Evolutionary conservation across 1,140 invertebrate genomes (phyloP).

Genomic region (Lucilia sericata): DNA sequence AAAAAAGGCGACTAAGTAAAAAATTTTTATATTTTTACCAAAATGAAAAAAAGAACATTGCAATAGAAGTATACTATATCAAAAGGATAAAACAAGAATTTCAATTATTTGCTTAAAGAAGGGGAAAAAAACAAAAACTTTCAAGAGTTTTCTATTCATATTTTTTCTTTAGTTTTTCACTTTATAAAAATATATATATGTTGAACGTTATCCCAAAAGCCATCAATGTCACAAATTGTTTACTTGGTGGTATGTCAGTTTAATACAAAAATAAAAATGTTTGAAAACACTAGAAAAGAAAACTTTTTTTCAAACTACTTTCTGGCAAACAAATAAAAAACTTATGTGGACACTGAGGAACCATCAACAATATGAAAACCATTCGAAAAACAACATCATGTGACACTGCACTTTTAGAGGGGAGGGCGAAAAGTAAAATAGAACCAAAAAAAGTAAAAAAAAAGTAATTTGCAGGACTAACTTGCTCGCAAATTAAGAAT

Average conservation of each 20-base stretch:
- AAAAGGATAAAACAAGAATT: not conserved
- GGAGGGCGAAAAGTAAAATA: too few species aligned
- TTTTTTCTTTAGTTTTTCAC: not conserved
- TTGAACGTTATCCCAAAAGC: slow-evolving; percentile 19
- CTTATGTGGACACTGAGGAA: slow-evolving; percentile 46
- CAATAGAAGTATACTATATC: not conserved
- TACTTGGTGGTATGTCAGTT: slow-evolving; percentile 32
- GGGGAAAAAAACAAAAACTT: not conserved
- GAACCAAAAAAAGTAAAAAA: not conserved
- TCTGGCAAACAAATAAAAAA: slow-evolving; percentile 39
- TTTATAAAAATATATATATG: not conserved
- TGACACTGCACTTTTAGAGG: slow-evolving; percentile 31
- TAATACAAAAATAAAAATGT: not conserved
- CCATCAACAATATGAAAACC: slow-evolving; percentile 42
- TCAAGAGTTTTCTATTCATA: not conserved
- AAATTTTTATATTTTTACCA: not conserved
- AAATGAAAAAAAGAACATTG: not conserved
- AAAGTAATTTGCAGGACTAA: slow-evolving; percentile 27
- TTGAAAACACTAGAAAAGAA: not conserved
- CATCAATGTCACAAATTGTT: slow-evolving; percentile 42
- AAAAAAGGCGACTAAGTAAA: not conserved
- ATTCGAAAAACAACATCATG: slow-evolving; percentile 7
- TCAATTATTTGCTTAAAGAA: slow-evolving; percentile 21
- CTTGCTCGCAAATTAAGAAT: not conserved
- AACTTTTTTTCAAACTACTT: not conserved